phyloP scores from a whole-genome alignment of 2,113 vertebrate genomes.

The Ondatra zibethicus region DNA sequence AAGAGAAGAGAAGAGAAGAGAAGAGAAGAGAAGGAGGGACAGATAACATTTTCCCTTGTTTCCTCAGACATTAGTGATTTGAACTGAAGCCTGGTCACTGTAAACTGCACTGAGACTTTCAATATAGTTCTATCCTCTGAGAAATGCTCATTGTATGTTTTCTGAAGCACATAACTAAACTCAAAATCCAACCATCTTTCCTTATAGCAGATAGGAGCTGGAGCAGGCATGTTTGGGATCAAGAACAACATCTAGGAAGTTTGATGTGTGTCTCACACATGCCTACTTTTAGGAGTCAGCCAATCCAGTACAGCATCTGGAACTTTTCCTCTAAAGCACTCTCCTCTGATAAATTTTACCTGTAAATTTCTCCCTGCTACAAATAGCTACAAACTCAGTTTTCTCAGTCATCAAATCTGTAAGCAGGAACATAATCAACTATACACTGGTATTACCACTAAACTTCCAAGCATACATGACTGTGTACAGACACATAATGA shows the following conservation, averaged over 20 bases:
- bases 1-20: too few relatives aligned
- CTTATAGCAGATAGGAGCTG: not conserved
- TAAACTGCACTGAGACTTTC: not conserved
- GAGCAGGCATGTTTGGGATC: not conserved
- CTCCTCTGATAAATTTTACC: not conserved
- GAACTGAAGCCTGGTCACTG: not conserved
- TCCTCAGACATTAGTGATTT: not conserved
- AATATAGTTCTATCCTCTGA: not conserved
- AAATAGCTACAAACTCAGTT: not conserved
- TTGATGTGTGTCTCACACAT: not conserved
- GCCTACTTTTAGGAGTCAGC: not conserved
- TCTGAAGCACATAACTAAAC: not conserved
- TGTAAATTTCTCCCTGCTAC: not conserved
- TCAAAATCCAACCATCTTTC: not conserved
- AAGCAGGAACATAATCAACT: not conserved
- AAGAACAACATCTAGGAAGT: not conserved
- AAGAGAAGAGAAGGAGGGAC: too few relatives aligned
- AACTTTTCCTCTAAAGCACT: not conserved
- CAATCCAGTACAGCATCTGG: not conserved
- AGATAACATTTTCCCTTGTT: not conserved
- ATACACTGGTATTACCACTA: not conserved
- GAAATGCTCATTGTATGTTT: not conserved
- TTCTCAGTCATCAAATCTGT: not conserved
- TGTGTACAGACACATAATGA: not conserved
- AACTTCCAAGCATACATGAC: not conserved